Evolutionary conservation across 64 coral and sea anemone genomes (phyloP), one percentile per base, ranked within the genome.

Genomic region (Stylophora pistillata): DNA sequence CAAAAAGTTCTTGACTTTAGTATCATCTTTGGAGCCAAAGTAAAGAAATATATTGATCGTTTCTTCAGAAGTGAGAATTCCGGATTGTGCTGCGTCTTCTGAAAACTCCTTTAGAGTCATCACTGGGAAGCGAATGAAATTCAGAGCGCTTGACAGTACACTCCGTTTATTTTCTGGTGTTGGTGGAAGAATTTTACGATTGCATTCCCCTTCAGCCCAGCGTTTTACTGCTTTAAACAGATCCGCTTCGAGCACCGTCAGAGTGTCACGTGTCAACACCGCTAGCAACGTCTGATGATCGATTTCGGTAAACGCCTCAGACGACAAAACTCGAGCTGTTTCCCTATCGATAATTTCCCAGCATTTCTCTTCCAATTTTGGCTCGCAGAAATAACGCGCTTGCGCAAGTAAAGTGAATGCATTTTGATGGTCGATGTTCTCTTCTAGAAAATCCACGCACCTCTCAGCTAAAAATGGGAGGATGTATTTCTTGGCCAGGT

Each of bases 401-500:
- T 97, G 95, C 14, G 95, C 79, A 5, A 97, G 87, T 53, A 96
- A 77, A 0, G 95, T 96, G 65, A 96, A 96, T 1, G 88, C 95
- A 37, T 96, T 93, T 70, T 96, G 95, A 52, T 93, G 41, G 53
- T 93, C 84, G 32, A 96, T 89, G 57, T 96, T 96, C 41, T 89
- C 85, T 31, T 96, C 95, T 3, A 96, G 60, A 32, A 90, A 96
- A 32, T 73, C 60, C 30, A 96, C 81, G 75, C 95, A 96, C 13
- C 75, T 96, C 29, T 93, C 82, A 1, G 95, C 95, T 34, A 96
- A 83, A 60, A 93, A 96, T 28, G 95, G 95, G 55, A 93, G 55
- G 66, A 96, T 93, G 61, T 96, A 96, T 77, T 96, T 96, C 87
- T 96, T 96, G 15, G 95, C 91, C 29, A 96, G 61, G 72, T 96